Conservation (phyloP, 2,888 invertebrate species). For the Epistrophella euchroma region DNA sequence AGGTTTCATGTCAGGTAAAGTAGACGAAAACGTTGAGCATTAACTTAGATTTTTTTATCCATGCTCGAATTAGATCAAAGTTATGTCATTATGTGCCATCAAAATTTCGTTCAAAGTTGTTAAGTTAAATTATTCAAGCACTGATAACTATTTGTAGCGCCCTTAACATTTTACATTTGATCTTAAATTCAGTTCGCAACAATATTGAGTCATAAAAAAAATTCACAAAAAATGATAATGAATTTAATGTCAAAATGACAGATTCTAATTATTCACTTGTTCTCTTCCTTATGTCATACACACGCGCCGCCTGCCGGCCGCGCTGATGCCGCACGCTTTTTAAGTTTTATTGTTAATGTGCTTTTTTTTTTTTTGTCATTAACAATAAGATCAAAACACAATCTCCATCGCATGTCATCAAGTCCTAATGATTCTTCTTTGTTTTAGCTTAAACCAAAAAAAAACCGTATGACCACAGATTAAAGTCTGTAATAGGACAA, state of each 20-base stretch:
- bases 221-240: not conserved
- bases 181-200: not conserved
- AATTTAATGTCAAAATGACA: slow-evolving; percentile 4
- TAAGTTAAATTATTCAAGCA: not conserved
- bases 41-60: no score
- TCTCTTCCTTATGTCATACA: slow-evolving; percentile 6
- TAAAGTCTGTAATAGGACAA: not conserved
- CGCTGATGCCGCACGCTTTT: not conserved
- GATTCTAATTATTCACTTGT: slow-evolving; percentile 6
- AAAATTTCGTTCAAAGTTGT: no score
- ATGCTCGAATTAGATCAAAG: no score
- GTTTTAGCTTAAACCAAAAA: slow-evolving; percentile 4
- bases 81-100: no score
- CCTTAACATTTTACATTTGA: not conserved
- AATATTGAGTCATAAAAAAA: not conserved
- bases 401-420: not conserved
- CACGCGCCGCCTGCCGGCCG: not conserved
- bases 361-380: not conserved
- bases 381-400: not conserved
- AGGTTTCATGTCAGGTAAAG: no score
- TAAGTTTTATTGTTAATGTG: not conserved
- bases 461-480: not conserved
- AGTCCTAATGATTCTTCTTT: slow-evolving; percentile 13
- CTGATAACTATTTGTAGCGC: not conserved
- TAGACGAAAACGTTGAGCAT: no score